phyloP scores from a whole-genome alignment of 2,797 vertebrate species.

The Lacerta bilineata region DNA sequence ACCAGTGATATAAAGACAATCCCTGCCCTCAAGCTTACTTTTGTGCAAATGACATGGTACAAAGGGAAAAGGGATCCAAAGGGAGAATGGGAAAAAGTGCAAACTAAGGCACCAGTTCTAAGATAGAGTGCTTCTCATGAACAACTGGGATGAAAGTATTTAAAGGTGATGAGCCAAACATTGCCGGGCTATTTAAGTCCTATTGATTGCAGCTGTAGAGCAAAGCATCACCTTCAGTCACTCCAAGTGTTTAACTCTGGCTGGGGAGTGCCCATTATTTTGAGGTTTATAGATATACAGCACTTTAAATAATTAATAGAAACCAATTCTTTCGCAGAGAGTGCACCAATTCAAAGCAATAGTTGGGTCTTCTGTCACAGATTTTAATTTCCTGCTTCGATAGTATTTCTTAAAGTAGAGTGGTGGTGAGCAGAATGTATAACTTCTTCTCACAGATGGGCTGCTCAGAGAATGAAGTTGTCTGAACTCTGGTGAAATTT shows the following conservation, averaged over 20 bases:
- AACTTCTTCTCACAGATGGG: background rate
- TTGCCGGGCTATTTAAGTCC: background rate
- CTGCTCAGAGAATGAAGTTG: background rate
- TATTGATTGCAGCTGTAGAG: background rate
- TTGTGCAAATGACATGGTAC: no score
- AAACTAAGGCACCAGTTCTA: no score
- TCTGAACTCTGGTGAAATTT: constrained; percentile 14
- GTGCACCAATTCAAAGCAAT: background rate
- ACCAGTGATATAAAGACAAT: no score
- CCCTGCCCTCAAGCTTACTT: no score
- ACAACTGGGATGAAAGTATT: no score
- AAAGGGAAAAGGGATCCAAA: no score
- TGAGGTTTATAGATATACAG: background rate
- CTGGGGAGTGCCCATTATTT: background rate
- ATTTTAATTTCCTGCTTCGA: background rate
- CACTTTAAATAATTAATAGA: background rate
- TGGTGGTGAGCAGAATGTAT: background rate
- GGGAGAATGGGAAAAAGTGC: no score
- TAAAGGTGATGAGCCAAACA: no score
- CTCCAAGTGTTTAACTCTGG: background rate
- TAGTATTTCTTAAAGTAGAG: constrained; percentile 7
- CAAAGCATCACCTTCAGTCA: background rate
- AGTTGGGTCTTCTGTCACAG: background rate
- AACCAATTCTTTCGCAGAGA: background rate
- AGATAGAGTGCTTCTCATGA: no score